Percentiles rank a stretch among this genome's conserved stretches.
phyloP scores from a whole-genome alignment of 2,797 vertebrate species.

The Etheostoma nigrum region DNA sequence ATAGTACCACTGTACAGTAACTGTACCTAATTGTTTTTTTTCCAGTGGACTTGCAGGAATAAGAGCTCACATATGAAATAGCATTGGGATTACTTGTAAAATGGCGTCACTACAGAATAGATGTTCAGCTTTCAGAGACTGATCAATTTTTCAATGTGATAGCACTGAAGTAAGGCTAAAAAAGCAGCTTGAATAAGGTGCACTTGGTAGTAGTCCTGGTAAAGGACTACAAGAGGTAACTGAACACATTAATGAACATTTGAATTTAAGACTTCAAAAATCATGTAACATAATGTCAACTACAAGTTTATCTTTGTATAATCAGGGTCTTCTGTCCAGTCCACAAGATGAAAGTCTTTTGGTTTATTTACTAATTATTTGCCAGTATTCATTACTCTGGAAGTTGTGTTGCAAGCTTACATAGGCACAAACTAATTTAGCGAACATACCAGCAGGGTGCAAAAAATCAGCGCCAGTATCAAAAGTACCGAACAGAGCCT shows the following conservation, averaged over 20 bases:
- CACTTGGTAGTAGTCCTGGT: no score
- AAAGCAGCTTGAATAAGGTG: neutral
- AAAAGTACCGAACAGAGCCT: neutral
- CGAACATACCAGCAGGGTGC: neutral
- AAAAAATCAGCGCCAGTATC: neutral
- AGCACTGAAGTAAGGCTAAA: neutral
- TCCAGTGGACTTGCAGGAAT: neutral
- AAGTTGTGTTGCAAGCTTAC: neutral
- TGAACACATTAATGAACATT: neutral
- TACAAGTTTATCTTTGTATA: neutral
- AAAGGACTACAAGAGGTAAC: no score
- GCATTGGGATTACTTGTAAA: neutral
- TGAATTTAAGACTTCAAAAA: neutral
- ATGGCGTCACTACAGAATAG: neutral
- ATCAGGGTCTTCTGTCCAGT: neutral
- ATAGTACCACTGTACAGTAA: neutral
- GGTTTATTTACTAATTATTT: neutral
- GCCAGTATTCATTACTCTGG: neutral
- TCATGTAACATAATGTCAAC: neutral
- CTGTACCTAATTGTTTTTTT: constrained; percentile 9
- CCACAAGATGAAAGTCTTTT: neutral
- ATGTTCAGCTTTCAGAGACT: neutral
- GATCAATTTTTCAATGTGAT: neutral
- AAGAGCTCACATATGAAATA: constrained; percentile 2
- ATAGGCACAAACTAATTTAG: neutral